Percentiles rank a stretch among this genome's conserved stretches.
These are phyloP conservation scores for Habropoda laboriosa DNA, from an alignment of 1,140 invertebrate genomes.

Conservation along the genomic window DNA sequence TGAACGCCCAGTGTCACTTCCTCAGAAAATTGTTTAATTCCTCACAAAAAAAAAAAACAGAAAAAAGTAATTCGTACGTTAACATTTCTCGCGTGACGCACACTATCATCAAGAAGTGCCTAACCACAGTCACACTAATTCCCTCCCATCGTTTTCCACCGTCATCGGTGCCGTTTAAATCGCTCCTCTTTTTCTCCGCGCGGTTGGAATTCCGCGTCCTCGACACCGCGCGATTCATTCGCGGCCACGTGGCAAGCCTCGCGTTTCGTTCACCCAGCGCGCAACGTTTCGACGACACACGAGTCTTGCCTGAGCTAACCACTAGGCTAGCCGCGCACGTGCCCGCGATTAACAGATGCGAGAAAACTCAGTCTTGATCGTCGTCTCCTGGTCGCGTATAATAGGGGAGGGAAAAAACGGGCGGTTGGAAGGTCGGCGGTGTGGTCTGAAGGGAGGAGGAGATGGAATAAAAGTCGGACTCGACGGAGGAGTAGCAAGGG, in stretches of 20 bases:
- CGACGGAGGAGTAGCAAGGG: background rate
- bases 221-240: background rate
- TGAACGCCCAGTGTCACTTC: too few relatives aligned
- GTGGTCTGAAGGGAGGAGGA: too few relatives aligned
- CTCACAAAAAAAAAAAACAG: too few relatives aligned
- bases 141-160: background rate
- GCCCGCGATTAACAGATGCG: slow-evolving; percentile 39
- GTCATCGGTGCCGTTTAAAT: background rate
- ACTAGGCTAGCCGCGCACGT: slow-evolving; percentile 13
- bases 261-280: slow-evolving; percentile 4
- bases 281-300: too few relatives aligned
- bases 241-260: slow-evolving; percentile 30
- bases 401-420: background rate
- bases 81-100: too few relatives aligned
- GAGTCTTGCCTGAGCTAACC: background rate
- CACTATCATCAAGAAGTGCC: too few relatives aligned
- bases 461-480: slow-evolving; percentile 9
- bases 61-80: too few relatives aligned
- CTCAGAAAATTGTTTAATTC: too few relatives aligned
- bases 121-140: too few relatives aligned
- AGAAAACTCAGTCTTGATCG: background rate
- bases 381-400: background rate
- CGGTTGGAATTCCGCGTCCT: background rate
- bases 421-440: slow-evolving; percentile 33
- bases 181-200: background rate